A percentile compares a stretch with the other conserved stretches of the same genome.
phyloP scores from a whole-genome alignment of 2,888 invertebrate species.

The Lasioglossum zephyrum region DNA sequence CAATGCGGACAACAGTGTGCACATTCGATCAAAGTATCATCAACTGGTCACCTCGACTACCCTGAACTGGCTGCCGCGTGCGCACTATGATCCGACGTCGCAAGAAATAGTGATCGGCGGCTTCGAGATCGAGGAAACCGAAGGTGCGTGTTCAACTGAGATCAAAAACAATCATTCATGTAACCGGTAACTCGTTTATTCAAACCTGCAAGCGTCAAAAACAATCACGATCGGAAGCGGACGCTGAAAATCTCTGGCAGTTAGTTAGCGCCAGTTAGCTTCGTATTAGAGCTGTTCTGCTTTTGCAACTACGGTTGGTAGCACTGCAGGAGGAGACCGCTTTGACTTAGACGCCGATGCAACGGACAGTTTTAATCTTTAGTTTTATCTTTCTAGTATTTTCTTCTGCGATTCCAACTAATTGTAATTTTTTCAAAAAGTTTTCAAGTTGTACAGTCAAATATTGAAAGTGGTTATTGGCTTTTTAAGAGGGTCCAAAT shows the following conservation, averaged over 20 bases:
- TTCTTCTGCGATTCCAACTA: too few species aligned
- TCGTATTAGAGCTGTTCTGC: background rate
- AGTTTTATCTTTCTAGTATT: too few species aligned
- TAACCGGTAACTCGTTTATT: background rate
- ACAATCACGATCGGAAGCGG: background rate
- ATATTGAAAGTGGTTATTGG: background rate
- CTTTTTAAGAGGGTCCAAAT: background rate
- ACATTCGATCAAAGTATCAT: slow-evolving; percentile 82
- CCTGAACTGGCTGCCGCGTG: slow-evolving; percentile 89
- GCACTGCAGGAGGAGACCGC: background rate
- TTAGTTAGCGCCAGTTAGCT: background rate
- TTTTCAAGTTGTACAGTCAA: too few species aligned
- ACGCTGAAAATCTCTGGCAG: background rate
- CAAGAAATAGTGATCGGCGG: slow-evolving; percentile 89
- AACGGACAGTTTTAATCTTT: background rate
- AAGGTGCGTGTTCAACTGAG: slow-evolving; percentile 64
- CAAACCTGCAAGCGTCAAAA: background rate
- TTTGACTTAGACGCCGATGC: background rate
- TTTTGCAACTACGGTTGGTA: background rate
- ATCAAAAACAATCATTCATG: background rate
- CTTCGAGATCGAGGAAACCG: slow-evolving; percentile 72
- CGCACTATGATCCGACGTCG: slow-evolving; percentile 84
- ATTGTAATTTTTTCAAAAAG: too few species aligned
- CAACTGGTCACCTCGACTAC: slow-evolving; percentile 93
- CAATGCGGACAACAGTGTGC: slow-evolving; percentile 82